phyloP scores from a whole-genome alignment of 2,888 invertebrate genomes.

The Oxystoma pomonae region DNA sequence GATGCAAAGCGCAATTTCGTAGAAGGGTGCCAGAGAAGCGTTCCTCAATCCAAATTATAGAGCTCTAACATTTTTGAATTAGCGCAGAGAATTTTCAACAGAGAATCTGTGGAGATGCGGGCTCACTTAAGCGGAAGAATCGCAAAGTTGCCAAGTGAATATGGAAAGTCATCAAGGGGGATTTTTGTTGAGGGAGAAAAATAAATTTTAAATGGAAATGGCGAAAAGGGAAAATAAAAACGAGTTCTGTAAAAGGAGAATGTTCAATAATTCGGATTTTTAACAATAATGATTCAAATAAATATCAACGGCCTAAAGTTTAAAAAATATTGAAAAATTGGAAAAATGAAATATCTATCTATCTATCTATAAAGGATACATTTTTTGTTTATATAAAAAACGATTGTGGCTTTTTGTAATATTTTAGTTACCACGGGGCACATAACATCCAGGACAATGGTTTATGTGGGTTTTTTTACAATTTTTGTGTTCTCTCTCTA shows the following conservation, averaged over 20 bases:
- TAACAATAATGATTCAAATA: background rate
- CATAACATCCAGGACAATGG: too few species aligned
- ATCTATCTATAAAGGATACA: too few species aligned
- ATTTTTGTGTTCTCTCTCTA: too few species aligned
- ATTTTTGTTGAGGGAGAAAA: background rate
- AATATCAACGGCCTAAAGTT: slow-evolving; percentile 39
- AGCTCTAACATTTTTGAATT: background rate
- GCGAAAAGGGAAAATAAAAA: background rate
- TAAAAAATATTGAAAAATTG: too few species aligned
- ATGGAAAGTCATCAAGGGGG: slow-evolving; percentile 27
- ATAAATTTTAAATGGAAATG: slow-evolving; percentile 4
- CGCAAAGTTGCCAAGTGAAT: slow-evolving; percentile 36
- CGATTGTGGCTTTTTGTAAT: too few species aligned
- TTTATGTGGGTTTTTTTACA: too few species aligned
- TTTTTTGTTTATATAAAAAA: too few species aligned
- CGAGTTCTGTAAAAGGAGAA: background rate
- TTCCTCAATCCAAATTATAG: background rate
- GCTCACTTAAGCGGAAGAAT: slow-evolving; percentile 36
- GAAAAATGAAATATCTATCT: too few species aligned
- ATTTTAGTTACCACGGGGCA: too few species aligned
- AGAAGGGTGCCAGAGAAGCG: background rate
- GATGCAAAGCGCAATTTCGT: background rate
- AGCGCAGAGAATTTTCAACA: background rate
- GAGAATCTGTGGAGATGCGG: slow-evolving; percentile 3
- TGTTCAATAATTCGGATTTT: background rate